Conservation (phyloP, 2,888 invertebrate genomes). For the Alsophila aescularia region DNA sequence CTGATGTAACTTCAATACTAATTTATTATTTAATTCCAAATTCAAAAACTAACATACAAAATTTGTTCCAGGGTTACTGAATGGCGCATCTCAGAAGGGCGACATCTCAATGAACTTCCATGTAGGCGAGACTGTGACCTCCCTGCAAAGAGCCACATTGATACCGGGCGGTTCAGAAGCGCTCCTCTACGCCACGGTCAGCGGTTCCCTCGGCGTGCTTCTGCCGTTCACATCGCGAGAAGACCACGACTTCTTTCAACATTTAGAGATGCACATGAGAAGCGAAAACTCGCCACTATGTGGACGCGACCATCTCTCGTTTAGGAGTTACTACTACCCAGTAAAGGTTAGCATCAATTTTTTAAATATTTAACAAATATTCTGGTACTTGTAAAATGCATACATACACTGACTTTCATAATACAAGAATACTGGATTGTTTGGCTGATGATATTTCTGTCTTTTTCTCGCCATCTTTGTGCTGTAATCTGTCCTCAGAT, state of each 20-base stretch:
- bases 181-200: slow-evolving; percentile 97
- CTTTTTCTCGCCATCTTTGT: no score
- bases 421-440: no score
- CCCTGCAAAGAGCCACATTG: slow-evolving; percentile 97
- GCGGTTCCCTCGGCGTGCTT: slow-evolving; percentile 96
- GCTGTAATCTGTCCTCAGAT: no score
- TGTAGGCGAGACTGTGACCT: slow-evolving; percentile 97
- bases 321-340: slow-evolving; percentile 98
- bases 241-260: slow-evolving; percentile 99
- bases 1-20: slow-evolving; percentile 46
- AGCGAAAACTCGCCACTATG: slow-evolving; percentile 98
- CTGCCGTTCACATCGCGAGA: slow-evolving; percentile 98
- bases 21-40: background rate
- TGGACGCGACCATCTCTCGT: slow-evolving; percentile 98
- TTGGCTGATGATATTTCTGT: no score
- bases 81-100: slow-evolving; percentile 99
- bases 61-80: slow-evolving; percentile 89
- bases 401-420: no score
- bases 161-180: slow-evolving; percentile 99
- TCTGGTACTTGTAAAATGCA: no score
- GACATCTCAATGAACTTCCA: slow-evolving; percentile 97
- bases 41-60: background rate
- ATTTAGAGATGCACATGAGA: slow-evolving; percentile 99
- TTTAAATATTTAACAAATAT: no score
- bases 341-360: slow-evolving; percentile 88